phyloP scores from a whole-genome alignment of 1,140 invertebrate genomes.

The Cydia pomonella region DNA sequence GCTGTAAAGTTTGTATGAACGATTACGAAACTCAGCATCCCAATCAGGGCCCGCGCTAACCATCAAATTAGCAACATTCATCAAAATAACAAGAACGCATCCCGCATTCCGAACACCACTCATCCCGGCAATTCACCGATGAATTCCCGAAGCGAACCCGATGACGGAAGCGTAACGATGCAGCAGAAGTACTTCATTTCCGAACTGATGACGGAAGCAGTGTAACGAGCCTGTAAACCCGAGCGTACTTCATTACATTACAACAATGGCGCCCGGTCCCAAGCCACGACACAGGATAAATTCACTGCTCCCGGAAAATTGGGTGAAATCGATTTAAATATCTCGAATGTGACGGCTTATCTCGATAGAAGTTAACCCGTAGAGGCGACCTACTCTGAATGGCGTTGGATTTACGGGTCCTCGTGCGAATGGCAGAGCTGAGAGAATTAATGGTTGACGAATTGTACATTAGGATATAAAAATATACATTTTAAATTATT shows the following conservation, averaged over 20 bases:
- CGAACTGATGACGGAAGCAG: slow-evolving; percentile 59
- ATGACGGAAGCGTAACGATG: slow-evolving; percentile 68
- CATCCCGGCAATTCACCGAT: slow-evolving; percentile 7
- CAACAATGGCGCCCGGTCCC: slow-evolving; percentile 69
- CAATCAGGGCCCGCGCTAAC: background rate
- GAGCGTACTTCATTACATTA: slow-evolving; percentile 70
- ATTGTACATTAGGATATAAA: background rate
- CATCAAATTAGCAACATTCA: background rate
- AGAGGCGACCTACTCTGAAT: slow-evolving; percentile 24
- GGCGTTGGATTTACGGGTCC: slow-evolving; percentile 8
- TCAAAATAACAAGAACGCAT: background rate
- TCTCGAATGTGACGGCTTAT: slow-evolving; percentile 76
- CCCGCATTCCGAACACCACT: background rate
- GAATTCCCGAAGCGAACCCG: slow-evolving; percentile 39
- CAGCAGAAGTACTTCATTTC: slow-evolving; percentile 65
- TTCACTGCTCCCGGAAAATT: slow-evolving; percentile 74
- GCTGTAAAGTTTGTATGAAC: background rate
- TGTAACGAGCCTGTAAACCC: slow-evolving; percentile 62
- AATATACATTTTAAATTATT: background rate
- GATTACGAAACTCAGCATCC: background rate
- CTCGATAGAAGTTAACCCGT: slow-evolving; percentile 61
- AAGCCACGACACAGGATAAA: slow-evolving; percentile 70
- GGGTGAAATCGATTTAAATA: slow-evolving; percentile 80
- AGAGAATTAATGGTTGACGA: slow-evolving; percentile 7
- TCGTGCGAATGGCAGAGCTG: slow-evolving; percentile 4